These are phyloP conservation scores for Psylliodes chrysocephalus DNA, from an alignment of 2,888 invertebrate genomes.

Conservation along the genomic window DNA sequence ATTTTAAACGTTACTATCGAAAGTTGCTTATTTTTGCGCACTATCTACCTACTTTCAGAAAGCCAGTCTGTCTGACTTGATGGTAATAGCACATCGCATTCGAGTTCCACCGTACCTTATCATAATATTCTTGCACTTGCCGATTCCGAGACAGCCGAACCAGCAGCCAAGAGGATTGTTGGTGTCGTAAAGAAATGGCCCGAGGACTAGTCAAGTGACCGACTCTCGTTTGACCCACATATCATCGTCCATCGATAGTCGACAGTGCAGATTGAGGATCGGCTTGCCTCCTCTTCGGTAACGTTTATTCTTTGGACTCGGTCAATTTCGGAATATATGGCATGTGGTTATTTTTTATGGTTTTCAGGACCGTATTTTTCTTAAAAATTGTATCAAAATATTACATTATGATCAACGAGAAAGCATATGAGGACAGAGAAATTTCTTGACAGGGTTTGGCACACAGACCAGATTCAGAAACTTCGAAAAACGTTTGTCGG, in stretches of 20 bases:
- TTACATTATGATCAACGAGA: too few relatives aligned
- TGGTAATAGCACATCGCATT: too few relatives aligned
- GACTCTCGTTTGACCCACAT: slow-evolving; percentile 38
- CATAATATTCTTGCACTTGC: slow-evolving; percentile 13
- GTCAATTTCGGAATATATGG: background rate
- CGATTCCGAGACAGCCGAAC: background rate
- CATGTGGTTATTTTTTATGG: background rate
- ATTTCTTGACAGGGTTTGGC: too few relatives aligned
- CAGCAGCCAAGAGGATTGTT: background rate
- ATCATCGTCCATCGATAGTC: slow-evolving; percentile 15
- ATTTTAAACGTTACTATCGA: too few relatives aligned
- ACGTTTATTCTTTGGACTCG: background rate
- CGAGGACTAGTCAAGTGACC: slow-evolving; percentile 29
- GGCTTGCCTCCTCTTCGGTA: background rate
- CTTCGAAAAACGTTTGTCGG: too few relatives aligned
- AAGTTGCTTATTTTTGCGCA: too few relatives aligned
- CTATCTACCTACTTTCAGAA: too few relatives aligned
- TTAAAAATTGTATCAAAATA: too few relatives aligned
- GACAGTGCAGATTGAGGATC: background rate
- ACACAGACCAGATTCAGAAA: too few relatives aligned
- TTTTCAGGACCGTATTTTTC: background rate
- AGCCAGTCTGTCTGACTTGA: too few relatives aligned
- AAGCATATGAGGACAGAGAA: too few relatives aligned
- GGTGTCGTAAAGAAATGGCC: slow-evolving; percentile 25
- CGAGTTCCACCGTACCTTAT: too few relatives aligned